Evolutionary conservation across 2,113 vertebrate genomes (phyloP).

Genomic region (Leptodactylus fuscus): DNA sequence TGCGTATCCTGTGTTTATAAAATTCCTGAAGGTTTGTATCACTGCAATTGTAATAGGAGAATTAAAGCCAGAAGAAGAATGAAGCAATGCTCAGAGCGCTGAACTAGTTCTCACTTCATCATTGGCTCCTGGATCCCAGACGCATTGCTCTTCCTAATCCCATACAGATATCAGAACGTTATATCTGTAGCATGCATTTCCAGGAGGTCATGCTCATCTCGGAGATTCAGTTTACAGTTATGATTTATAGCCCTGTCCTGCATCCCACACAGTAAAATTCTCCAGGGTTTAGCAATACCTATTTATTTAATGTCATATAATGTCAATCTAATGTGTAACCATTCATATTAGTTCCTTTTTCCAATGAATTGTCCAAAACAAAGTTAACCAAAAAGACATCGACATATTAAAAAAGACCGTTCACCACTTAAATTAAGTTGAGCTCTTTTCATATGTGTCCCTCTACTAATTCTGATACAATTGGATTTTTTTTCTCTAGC

Average conservation of each 20-base stretch:
- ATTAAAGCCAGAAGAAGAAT: conserved; percentile 47
- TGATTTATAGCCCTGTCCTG: not conserved
- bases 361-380: no score
- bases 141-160: not conserved
- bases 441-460: no score
- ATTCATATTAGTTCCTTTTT: no score
- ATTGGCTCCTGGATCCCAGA: not conserved
- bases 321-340: not conserved
- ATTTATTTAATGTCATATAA: not conserved
- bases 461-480: no score
- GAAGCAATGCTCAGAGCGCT: conserved; percentile 22
- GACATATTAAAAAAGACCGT: no score
- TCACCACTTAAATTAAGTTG: no score
- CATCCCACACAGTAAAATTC: not conserved
- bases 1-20: conserved; percentile 75
- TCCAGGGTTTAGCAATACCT: not conserved
- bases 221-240: not conserved
- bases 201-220: not conserved
- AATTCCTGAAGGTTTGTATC: conserved; percentile 75
- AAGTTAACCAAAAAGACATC: no score
- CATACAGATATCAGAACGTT: not conserved
- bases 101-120: conserved; percentile 8
- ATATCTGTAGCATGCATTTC: conserved; percentile 8
- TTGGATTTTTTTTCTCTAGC: no score
- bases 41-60: conserved; percentile 58